Evolutionary conservation across 2,797 vertebrate genomes (phyloP).

Genomic region (Parauchenoglanis punctatus): DNA sequence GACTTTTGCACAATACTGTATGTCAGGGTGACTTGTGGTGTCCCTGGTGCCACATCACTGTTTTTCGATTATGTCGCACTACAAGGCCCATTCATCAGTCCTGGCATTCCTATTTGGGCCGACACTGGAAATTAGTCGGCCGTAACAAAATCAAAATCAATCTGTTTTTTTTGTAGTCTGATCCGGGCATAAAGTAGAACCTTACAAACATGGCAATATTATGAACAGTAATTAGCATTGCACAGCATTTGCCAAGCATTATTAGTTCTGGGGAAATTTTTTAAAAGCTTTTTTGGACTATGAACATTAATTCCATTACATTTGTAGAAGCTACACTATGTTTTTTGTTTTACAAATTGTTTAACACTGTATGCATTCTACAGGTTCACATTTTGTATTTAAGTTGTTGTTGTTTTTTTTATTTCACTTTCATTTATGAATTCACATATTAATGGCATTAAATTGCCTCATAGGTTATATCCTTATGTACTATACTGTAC

Average conservation of each 20-base stretch:
- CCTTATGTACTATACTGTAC: neutral
- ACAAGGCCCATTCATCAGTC: too few species aligned
- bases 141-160: too few species aligned
- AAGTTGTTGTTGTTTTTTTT: neutral
- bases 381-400: neutral
- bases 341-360: neutral
- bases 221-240: neutral
- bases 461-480: neutral
- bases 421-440: neutral
- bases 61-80: too few species aligned
- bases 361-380: neutral
- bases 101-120: too few species aligned
- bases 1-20: too few species aligned
- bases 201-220: neutral
- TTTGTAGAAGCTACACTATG: neutral
- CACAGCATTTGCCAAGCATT: neutral
- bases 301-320: neutral
- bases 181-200: neutral
- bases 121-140: too few species aligned
- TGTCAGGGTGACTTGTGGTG: too few species aligned
- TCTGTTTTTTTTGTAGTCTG: too few species aligned
- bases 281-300: neutral
- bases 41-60: too few species aligned
- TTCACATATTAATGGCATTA: neutral
- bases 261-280: neutral